Conservation (phyloP, 2,113 vertebrate species). For the Microcebus murinus region DNA sequence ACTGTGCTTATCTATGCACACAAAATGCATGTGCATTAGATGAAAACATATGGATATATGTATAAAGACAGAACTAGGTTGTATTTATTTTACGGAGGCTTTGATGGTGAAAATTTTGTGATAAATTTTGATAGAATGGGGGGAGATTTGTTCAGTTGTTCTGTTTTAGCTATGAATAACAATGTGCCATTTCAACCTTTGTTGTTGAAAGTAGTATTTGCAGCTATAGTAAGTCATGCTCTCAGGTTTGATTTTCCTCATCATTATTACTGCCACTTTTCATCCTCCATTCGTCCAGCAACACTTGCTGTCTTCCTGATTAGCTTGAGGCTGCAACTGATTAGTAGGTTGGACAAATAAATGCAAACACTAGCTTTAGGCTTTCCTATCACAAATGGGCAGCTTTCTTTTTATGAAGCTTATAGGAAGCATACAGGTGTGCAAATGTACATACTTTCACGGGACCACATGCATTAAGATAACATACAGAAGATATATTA, state of each 20-base stretch:
- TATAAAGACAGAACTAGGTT: constrained; percentile 34
- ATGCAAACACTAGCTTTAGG: background rate
- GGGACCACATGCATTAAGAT: background rate
- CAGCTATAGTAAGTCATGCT: background rate
- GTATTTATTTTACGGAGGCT: constrained; percentile 40
- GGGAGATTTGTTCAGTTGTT: background rate
- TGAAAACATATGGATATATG: background rate
- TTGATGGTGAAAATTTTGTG: constrained; percentile 18
- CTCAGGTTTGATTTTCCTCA: background rate
- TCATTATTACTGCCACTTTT: rapidly evolving
- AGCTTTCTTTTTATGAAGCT: background rate
- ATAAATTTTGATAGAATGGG: constrained; percentile 41
- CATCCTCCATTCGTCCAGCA: background rate
- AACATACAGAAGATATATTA: background rate
- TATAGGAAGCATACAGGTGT: rapidly evolving
- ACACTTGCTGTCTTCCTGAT: background rate
- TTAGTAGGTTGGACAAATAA: background rate
- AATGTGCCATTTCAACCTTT: background rate
- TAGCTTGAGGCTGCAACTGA: background rate
- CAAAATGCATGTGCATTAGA: background rate
- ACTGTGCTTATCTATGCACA: constrained; percentile 40
- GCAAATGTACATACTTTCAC: background rate
- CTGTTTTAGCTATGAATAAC: background rate
- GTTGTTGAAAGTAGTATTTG: background rate
- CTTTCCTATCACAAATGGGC: background rate